Evolutionary conservation across 2,888 invertebrate species (phyloP), one percentile per base, ranked within the genome.

Genomic region (Sisyra nigra): DNA sequence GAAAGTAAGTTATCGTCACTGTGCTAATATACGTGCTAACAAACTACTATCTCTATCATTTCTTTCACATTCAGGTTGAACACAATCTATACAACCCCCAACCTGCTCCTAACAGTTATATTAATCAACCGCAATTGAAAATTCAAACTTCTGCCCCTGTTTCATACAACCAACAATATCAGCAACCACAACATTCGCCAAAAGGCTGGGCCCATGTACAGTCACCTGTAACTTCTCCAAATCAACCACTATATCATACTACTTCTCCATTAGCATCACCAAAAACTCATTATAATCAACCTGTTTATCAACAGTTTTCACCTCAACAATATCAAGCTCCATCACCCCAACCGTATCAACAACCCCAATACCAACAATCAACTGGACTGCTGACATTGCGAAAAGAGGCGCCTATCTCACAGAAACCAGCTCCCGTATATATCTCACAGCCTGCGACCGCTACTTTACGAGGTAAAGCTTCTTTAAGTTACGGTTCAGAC

Each of bases 381-480:
- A 76, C 80, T 39, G 55, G 79, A 17, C 72, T 73, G 33, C 76
- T 86, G 61, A 76, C 79, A 52, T 71, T 87, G 48, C 75, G 84
- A 52, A 74, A 72, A 49, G 72, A 80, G 57, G 72, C 74, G 49
- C 87, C 87, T 18, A 69, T 86, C 45, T 77, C 77, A 54, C 86
- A 87, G 68, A 66, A 66, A 58, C 79, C 83, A 48, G 69, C 80
- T 45, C 83, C 82, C 48, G 76, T 86, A 50, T 79, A 76, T 56
- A 62, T 75, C 52, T 82, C 84, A 53, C 85, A 87, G 67, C 87
- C 87, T 54, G 86, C 83, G 57, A 72, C 82, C 62, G 74, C 76
- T 57, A 75, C 74, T 53, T 72, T 69, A 60, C 66, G 71, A 71
- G 80, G 80, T 77, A 35, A 8, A 3, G n/a, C 1, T 19, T 24